These are phyloP conservation scores for Caenorhabditis macrosperma DNA, from an alignment of 2,888 invertebrate species.

Conservation along the genomic window DNA sequence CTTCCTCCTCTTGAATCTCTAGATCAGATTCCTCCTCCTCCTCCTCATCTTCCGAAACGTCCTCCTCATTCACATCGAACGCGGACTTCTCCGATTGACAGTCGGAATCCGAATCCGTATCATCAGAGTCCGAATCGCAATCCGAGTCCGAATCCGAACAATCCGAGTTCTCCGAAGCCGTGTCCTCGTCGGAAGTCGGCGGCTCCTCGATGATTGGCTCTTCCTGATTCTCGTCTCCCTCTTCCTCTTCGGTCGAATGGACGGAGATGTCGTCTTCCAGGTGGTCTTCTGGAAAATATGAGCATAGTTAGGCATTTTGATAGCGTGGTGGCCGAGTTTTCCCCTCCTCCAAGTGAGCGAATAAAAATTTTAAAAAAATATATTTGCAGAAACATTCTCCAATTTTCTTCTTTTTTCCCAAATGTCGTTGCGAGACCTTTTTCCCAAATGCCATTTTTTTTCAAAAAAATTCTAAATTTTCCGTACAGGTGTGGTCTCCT, in stretches of 20 bases:
- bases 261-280: slow-evolving; percentile 34
- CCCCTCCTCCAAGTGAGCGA: too few relatives aligned
- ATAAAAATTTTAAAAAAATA: background rate
- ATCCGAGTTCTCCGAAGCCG: slow-evolving; percentile 40
- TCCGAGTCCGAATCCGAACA: slow-evolving; percentile 21
- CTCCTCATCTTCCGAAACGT: background rate
- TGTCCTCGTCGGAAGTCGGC: slow-evolving; percentile 31
- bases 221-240: slow-evolving; percentile 3
- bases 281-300: slow-evolving; percentile 44
- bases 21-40: background rate
- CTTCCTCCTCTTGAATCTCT: background rate
- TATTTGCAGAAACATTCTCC: background rate
- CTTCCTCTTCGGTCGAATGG: slow-evolving; percentile 33
- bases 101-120: slow-evolving; percentile 16
- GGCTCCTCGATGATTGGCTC: slow-evolving; percentile 49
- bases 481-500: too few relatives aligned
- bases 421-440: too few relatives aligned
- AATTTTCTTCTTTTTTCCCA: background rate
- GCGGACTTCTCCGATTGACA: background rate
- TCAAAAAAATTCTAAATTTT: too few relatives aligned
- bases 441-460: too few relatives aligned
- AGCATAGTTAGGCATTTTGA: too few relatives aligned
- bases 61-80: background rate
- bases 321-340: too few relatives aligned
- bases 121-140: slow-evolving; percentile 35